Percentiles rank a stretch among this genome's conserved stretches.
Evolutionary conservation across 2,888 invertebrate species (phyloP).

Genomic region (Tipula vernalis): DNA sequence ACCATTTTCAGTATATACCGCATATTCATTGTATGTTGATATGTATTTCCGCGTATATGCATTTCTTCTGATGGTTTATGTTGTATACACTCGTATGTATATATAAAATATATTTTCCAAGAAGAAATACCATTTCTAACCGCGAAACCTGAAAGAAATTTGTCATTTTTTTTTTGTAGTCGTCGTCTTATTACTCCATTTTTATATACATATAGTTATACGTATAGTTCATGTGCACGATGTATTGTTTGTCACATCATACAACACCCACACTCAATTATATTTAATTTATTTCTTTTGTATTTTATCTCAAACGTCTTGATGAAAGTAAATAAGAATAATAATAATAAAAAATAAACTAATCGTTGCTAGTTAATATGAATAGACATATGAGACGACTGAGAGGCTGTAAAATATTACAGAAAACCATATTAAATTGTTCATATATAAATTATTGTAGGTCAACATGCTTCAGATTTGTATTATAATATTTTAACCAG

Average conservation of each 20-base stretch:
- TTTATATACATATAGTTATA: neutral
- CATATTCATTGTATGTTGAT: conserved; percentile 4
- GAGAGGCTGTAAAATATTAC: neutral
- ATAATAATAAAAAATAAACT: neutral
- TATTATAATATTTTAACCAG: neutral
- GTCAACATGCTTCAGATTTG: neutral
- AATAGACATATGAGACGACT: neutral
- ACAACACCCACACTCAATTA: neutral
- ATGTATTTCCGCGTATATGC: neutral
- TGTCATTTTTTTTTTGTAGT: neutral
- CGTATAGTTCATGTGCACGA: neutral
- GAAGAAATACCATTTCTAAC: neutral
- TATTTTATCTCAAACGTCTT: neutral
- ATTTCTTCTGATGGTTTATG: neutral
- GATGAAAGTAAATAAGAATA: neutral
- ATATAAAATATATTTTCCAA: neutral
- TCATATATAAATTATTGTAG: neutral
- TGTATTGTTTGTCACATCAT: neutral
- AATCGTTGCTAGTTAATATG: neutral
- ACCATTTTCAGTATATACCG: neutral
- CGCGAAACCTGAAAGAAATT: neutral
- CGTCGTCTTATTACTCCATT: neutral
- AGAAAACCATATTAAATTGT: neutral
- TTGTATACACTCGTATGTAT: neutral
- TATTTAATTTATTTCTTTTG: neutral